These are phyloP conservation scores for Saccopteryx leptura DNA, from an alignment of 2,113 vertebrate genomes.

Conservation along the genomic window DNA sequence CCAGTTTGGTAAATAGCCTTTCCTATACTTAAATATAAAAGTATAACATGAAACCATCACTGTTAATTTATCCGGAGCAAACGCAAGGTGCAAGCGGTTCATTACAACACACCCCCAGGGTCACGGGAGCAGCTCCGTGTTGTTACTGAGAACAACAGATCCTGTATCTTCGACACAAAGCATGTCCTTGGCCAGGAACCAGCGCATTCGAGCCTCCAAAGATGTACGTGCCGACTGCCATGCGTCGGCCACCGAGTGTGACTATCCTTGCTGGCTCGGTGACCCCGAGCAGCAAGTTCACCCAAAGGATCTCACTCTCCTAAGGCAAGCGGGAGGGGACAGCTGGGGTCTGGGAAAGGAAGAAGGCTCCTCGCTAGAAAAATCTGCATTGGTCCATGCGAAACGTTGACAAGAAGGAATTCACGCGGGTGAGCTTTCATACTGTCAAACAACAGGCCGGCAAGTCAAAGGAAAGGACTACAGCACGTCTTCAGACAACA, in stretches of 20 bases:
- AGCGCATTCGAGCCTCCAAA: conserved; percentile 64
- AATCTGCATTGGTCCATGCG: not conserved
- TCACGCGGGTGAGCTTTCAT: not conserved
- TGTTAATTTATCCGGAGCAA: not conserved
- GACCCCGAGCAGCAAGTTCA: conserved; percentile 11
- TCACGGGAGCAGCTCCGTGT: not conserved
- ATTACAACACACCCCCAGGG: not conserved
- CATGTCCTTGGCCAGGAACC: conserved; percentile 61
- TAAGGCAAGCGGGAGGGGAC: not conserved
- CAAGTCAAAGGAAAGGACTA: not conserved
- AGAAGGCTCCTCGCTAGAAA: not conserved
- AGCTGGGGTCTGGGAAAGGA: not conserved
- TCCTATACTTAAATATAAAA: not conserved
- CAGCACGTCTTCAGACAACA: not conserved
- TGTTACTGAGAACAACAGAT: conserved; percentile 40
- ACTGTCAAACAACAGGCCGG: not conserved
- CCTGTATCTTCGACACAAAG: conserved; percentile 30
- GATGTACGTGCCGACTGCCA: not conserved
- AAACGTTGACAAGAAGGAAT: not conserved
- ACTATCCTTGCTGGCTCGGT: accelerated
- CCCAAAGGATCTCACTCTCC: not conserved
- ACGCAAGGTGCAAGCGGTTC: not conserved
- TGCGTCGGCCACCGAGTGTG: not conserved
- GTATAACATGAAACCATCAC: not conserved
- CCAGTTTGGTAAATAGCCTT: not conserved